Evolutionary conservation across 2,888 invertebrate genomes (phyloP).

Genomic region (Agrypnus murinus): DNA sequence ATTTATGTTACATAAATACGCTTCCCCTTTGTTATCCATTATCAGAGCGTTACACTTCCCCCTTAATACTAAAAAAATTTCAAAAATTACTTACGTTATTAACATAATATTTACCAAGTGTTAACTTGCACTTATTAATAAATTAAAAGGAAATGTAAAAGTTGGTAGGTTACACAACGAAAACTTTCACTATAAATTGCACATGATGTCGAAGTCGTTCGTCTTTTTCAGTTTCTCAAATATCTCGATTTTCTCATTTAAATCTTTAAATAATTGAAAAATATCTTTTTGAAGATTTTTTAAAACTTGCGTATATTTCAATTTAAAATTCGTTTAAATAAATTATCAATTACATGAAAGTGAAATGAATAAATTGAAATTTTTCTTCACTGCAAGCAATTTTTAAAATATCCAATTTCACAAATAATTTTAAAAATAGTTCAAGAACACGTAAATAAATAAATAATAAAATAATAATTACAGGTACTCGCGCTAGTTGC

Average conservation of each 20-base stretch:
- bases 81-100: slow-evolving; percentile 49
- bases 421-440: no score
- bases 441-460: background rate
- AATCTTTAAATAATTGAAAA: background rate
- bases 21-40: no score
- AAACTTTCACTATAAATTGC: slow-evolving; percentile 54
- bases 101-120: slow-evolving; percentile 44
- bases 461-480: background rate
- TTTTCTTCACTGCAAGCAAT: no score
- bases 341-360: no score
- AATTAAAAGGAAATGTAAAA: slow-evolving; percentile 54
- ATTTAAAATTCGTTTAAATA: no score
- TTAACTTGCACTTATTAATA: slow-evolving; percentile 45
- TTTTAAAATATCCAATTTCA: no score
- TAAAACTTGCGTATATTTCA: no score
- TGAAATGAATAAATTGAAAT: no score
- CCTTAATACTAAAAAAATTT: no score
- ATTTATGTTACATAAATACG: no score
- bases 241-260: slow-evolving; percentile 16
- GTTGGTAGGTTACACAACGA: slow-evolving; percentile 51
- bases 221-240: slow-evolving; percentile 22
- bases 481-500: background rate
- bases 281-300: no score
- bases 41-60: no score
- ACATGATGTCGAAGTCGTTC: slow-evolving; percentile 43